Evolutionary conservation across 2,797 vertebrate species (phyloP).

Genomic region (Peromyscus attwateri): DNA sequence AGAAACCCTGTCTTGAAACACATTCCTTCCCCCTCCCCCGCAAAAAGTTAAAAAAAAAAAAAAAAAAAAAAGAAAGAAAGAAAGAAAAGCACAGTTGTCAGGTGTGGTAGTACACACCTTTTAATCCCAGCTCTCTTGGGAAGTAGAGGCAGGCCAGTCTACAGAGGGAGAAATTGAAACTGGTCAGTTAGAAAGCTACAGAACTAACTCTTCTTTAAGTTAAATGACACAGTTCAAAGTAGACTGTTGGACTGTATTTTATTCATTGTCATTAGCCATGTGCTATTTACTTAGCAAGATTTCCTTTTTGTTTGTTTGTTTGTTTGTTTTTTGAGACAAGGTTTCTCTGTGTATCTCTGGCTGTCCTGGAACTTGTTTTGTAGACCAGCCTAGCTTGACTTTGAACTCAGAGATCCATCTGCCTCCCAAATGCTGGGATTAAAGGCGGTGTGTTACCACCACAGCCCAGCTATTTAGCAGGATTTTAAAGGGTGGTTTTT

Average conservation of each 20-base stretch:
- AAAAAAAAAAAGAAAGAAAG: no score
- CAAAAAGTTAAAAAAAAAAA: no score
- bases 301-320: background rate
- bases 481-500: background rate
- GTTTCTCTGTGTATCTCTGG: background rate
- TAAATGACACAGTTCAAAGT: conserved; percentile 47
- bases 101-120: no score
- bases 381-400: background rate
- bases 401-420: background rate
- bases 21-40: no score
- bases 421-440: background rate
- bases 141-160: background rate
- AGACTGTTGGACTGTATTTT: conserved; percentile 33
- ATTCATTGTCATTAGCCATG: conserved; percentile 38
- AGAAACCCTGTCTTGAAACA: no score
- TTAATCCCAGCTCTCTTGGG: no score
- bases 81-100: no score
- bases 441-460: background rate
- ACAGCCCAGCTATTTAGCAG: background rate
- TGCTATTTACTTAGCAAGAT: background rate
- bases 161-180: background rate
- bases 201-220: conserved; percentile 46
- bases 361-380: background rate
- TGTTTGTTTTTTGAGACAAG: no score
- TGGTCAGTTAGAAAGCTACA: conserved; percentile 39